phyloP scores from a whole-genome alignment of 2,113 vertebrate genomes.

The Numenius arquata region DNA sequence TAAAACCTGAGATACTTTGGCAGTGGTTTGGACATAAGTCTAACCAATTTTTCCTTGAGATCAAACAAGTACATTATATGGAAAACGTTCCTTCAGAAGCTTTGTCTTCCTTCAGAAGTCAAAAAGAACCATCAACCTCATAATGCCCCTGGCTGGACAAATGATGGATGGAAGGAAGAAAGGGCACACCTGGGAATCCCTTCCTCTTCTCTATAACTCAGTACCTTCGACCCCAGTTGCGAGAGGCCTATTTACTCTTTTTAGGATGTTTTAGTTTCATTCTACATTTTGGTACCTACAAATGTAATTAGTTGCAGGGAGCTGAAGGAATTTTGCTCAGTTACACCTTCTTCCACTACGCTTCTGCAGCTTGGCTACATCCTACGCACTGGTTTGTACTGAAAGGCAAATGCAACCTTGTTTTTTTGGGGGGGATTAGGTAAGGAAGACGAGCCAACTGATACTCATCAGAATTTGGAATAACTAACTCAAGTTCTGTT shows the following conservation, averaged over 20 bases:
- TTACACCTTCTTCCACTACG: not conserved
- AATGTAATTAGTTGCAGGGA: not conserved
- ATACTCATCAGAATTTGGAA: not conserved
- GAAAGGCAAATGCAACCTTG: not conserved
- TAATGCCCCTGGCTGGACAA: not conserved
- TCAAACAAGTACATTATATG: not conserved
- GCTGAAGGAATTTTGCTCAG: not conserved
- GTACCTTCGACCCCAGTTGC: not conserved
- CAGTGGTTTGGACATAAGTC: not conserved
- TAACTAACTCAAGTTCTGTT: not conserved
- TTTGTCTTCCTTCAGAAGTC: not conserved
- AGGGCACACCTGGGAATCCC: not conserved
- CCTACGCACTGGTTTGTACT: accelerated
- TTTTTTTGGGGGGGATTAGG: not conserved
- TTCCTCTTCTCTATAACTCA: not conserved
- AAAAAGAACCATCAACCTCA: not conserved
- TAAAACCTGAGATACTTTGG: not conserved
- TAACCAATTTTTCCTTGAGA: not conserved
- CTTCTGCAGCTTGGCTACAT: not conserved
- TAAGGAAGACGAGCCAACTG: not conserved
- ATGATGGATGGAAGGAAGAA: not conserved
- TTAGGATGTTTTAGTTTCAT: not conserved
- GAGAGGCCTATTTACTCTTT: not conserved
- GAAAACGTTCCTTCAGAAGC: not conserved
- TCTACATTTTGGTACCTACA: not conserved